Conservation (phyloP, 2,888 invertebrate genomes). For the Parelbella ahira region DNA sequence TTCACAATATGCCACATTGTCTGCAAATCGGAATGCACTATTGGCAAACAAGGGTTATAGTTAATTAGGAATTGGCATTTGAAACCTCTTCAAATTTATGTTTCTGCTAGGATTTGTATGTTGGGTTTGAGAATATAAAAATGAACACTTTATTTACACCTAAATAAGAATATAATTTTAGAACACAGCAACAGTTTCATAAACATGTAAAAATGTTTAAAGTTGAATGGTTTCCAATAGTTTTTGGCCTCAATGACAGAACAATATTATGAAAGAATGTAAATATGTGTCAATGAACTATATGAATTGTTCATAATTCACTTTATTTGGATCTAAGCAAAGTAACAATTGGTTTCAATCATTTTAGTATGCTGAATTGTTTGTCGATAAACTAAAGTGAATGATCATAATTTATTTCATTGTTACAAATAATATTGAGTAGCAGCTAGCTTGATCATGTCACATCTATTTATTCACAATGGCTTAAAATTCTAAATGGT, state of each 20-base stretch:
- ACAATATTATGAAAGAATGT: conserved; percentile 5
- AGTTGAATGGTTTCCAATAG: neutral
- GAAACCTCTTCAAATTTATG: conserved; percentile 10
- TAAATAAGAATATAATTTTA: too few relatives aligned
- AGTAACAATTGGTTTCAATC: neutral
- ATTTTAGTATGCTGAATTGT: conserved; percentile 7
- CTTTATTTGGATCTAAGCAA: conserved; percentile 1
- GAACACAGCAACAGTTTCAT: too few relatives aligned
- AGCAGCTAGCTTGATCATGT: conserved; percentile 9
- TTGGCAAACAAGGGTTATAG: conserved; percentile 10
- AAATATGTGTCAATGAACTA: conserved; percentile 7
- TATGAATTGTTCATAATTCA: conserved; percentile 11
- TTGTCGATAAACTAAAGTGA: too few relatives aligned
- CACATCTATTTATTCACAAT: too few relatives aligned
- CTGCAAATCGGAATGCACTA: conserved; percentile 55
- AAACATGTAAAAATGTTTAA: too few relatives aligned
- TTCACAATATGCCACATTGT: conserved; percentile 51
- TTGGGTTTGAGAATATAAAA: neutral
- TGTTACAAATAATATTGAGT: conserved; percentile 13
- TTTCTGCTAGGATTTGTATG: neutral
- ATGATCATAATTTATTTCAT: conserved; percentile 8
- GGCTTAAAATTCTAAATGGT: too few relatives aligned
- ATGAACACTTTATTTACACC: neutral
- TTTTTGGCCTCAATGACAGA: conserved; percentile 1
- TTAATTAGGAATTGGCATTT: conserved; percentile 21